These are phyloP conservation scores for Nyctibius grandis DNA, from an alignment of 2,797 vertebrate species.

Conservation along the genomic window DNA sequence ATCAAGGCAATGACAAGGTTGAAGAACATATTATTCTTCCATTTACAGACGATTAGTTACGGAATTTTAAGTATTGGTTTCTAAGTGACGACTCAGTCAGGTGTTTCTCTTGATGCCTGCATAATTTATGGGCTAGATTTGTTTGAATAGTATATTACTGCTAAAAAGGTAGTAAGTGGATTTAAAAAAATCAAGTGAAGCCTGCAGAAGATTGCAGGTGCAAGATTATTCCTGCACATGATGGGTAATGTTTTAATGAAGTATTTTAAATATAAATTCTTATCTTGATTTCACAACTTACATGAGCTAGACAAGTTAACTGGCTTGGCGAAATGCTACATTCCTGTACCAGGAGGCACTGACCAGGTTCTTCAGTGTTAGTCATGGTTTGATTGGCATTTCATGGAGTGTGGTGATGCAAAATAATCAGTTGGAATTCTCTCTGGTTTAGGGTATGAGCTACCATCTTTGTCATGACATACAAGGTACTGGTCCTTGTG, in stretches of 20 bases:
- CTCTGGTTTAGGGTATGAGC: neutral
- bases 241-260: neutral
- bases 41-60: neutral
- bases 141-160: neutral
- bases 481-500: neutral
- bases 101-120: neutral
- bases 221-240: neutral
- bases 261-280: neutral
- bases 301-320: neutral
- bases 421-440: neutral
- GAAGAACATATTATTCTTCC: neutral
- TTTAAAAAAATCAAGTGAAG: neutral
- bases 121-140: neutral
- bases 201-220: neutral
- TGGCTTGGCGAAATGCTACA: neutral
- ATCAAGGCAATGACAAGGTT: neutral
- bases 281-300: neutral
- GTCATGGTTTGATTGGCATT: neutral
- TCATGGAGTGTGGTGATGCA: neutral
- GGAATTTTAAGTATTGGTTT: neutral
- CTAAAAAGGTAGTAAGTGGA: neutral
- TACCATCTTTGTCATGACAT: neutral
- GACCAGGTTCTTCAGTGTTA: neutral
- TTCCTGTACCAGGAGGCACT: neutral
- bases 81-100: neutral